phyloP scores from a whole-genome alignment of 2,888 invertebrate genomes.

The Quadroppia sp. region DNA sequence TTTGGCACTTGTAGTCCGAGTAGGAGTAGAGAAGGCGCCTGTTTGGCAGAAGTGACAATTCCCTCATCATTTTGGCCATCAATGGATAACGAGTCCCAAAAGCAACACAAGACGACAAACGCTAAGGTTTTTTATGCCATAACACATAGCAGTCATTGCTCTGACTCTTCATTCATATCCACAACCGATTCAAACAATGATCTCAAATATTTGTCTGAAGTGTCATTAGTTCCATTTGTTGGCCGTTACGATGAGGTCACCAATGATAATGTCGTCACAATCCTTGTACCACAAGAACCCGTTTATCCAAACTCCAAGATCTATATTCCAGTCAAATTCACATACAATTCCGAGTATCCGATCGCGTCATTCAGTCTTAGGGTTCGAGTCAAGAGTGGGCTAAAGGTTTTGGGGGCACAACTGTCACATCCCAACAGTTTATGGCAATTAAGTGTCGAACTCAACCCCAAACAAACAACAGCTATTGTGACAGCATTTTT shows the following conservation, averaged over 20 bases:
- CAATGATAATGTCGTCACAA: slow-evolving; percentile 74
- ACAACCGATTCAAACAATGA: slow-evolving; percentile 65
- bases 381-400: slow-evolving; percentile 81
- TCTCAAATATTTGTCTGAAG: slow-evolving; percentile 54
- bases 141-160: slow-evolving; percentile 44
- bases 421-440: slow-evolving; percentile 62
- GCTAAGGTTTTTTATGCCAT: slow-evolving; percentile 69
- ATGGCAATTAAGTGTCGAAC: slow-evolving; percentile 84
- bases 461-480: slow-evolving; percentile 76
- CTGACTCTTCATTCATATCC: slow-evolving; percentile 57
- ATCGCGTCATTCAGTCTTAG: slow-evolving; percentile 56
- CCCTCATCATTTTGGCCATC: slow-evolving; percentile 83
- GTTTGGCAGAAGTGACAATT: slow-evolving; percentile 78
- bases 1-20: slow-evolving; percentile 90
- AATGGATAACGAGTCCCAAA: slow-evolving; percentile 45
- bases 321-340: slow-evolving; percentile 81
- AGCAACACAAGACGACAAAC: slow-evolving; percentile 53
- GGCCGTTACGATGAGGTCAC: slow-evolving; percentile 78
- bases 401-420: slow-evolving; percentile 76
- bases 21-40: slow-evolving; percentile 79
- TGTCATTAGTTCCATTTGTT: slow-evolving; percentile 70
- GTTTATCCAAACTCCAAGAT: slow-evolving; percentile 83
- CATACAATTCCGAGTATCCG: slow-evolving; percentile 52
- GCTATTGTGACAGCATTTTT: slow-evolving; percentile 75
- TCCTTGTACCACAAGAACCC: slow-evolving; percentile 79